phyloP scores from a whole-genome alignment of 2,113 vertebrate genomes.

The Etheostoma spectabile region DNA sequence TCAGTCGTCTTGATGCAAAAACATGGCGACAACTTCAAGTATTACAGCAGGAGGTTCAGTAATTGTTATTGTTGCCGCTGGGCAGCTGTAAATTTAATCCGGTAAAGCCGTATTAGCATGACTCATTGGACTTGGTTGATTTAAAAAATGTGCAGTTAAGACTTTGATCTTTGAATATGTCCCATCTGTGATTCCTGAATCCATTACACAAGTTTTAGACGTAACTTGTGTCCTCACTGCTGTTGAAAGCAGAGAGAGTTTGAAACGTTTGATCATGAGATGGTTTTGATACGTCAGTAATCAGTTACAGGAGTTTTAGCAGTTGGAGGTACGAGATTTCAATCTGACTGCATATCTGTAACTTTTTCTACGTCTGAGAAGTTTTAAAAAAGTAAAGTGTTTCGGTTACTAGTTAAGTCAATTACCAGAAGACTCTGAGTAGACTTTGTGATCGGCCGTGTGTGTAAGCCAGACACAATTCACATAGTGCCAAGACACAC shows the following conservation, averaged over 20 bases:
- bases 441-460: not conserved
- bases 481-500: not conserved
- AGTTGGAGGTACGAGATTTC: too few species aligned
- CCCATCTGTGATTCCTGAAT: not conserved
- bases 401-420: too few species aligned
- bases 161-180: not conserved
- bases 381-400: too few species aligned
- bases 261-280: not conserved
- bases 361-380: too few species aligned
- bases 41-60: slow-evolving; percentile 1
- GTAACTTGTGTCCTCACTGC: not conserved
- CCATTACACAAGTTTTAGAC: not conserved
- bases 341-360: too few species aligned
- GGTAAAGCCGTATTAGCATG: slow-evolving; percentile 11
- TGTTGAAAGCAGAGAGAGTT: not conserved
- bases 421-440: too few species aligned
- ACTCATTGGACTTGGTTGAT: not conserved
- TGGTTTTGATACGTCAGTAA: not conserved
- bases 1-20: slow-evolving; percentile 36
- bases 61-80: slow-evolving; percentile 22
- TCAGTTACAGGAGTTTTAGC: too few species aligned
- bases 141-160: not conserved
- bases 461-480: not conserved
- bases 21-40: slow-evolving; percentile 43
- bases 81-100: slow-evolving; percentile 44